These are phyloP conservation scores for Alouatta palliata DNA, from an alignment of 2,113 vertebrate genomes.

Conservation along the genomic window DNA sequence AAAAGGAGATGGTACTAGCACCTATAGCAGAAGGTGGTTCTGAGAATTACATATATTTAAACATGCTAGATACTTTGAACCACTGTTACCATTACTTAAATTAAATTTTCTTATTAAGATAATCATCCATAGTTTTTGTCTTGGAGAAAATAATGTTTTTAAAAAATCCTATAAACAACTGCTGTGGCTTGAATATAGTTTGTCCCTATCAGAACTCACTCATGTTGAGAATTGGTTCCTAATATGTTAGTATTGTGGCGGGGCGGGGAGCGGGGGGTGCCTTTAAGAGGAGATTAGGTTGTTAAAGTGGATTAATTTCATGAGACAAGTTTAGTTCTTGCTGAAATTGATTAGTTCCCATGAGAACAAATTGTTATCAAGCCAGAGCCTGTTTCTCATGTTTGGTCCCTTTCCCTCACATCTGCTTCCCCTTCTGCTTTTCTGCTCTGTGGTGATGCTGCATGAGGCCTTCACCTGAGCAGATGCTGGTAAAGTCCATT, in stretches of 20 bases:
- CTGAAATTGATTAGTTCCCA: neutral
- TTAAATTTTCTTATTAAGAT: neutral
- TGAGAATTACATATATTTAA: constrained; percentile 27
- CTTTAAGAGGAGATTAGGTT: neutral
- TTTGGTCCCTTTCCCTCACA: neutral
- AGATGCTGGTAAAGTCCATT: neutral
- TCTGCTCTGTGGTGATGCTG: neutral
- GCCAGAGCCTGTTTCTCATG: neutral
- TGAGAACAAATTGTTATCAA: neutral
- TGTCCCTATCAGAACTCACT: neutral
- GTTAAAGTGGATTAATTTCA: neutral
- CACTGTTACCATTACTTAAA: neutral
- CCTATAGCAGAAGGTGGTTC: neutral
- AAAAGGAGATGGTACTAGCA: neutral
- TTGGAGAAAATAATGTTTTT: neutral
- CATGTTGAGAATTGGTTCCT: neutral
- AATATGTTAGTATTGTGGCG: neutral
- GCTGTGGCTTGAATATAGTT: neutral
- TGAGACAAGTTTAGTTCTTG: neutral
- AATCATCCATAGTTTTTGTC: neutral
- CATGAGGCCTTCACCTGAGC: neutral
- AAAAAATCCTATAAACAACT: neutral
- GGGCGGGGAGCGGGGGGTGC: neutral
- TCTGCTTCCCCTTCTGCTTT: neutral
- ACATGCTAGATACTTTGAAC: neutral